Base-by-base conservation (phyloP, 2,113 vertebrate genomes). In the Tupaia chinensis region DNA sequence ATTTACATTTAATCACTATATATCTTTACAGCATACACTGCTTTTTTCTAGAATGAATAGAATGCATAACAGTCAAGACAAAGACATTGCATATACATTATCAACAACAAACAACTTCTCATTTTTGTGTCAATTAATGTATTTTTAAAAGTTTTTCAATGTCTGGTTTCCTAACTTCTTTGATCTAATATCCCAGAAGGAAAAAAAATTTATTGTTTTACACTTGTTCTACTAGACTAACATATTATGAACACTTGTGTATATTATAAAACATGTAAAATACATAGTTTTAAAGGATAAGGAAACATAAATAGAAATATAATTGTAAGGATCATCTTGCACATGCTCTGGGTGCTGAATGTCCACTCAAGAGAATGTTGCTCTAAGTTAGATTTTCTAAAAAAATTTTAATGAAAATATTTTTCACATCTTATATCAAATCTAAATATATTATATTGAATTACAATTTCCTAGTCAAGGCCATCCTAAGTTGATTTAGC, bases 371-470 rank as follows among this genome's bases (percentile, higher is more conserved):
- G 12, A 85, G 56, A 85, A 63, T 44, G 17, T 58, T 92, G 27
- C 54, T 84, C 56, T 91, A 77, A 94, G 53, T 22, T 80, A 58
- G 81, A 87, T 34, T 74, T 22, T 80, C 15, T 66, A 27, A 32
- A 79, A 53, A 79, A 25, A n/a, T 72, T 79, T 91, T 89, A 80
- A 44, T 44, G 34, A 94, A 95, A 89, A 74, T 85, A 92, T 53
- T 92, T 69, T 56, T 69, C 34, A 76, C 22, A 81, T 60, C 20
- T 85, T 63, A 89, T 81, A 20, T n/a, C 32, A 93, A 93, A 86
- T 81, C 19, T 63, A 58, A 61, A 58, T 69, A 63, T 27, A 69
- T 80, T 68, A 25, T 34, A 17, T 79, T 68, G 73, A 73, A 84
- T 89, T 72, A 15, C 14, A 23, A 34, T 84, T 84, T 79, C 53